phyloP scores from a whole-genome alignment of 2,797 vertebrate genomes.

The Amphiprion clarkii region DNA sequence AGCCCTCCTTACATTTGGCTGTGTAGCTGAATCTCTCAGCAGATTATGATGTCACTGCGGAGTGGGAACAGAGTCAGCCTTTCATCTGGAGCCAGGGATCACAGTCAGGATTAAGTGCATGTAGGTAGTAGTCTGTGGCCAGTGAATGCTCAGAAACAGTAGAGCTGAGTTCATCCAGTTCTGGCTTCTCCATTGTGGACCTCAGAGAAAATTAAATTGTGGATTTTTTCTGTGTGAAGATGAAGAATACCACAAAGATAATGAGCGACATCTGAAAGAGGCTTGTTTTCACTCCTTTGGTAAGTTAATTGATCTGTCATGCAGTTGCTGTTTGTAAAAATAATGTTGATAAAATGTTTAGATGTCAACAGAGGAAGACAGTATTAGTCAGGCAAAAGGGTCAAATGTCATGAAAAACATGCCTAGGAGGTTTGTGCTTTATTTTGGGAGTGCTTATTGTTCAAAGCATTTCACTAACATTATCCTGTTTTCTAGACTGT shows the following conservation, averaged over 20 bases:
- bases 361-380: too few species aligned
- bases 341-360: not conserved
- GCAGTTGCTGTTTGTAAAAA: not conserved
- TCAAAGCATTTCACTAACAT: not conserved
- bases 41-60: conserved; percentile 80
- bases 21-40: conserved; percentile 51
- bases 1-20: conserved; percentile 28
- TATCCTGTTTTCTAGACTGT: conserved; percentile 15
- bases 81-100: conserved; percentile 56
- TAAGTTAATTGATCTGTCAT: conserved; percentile 24
- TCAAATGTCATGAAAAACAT: not conserved
- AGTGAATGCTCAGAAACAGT: conserved; percentile 55
- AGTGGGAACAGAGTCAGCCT: conserved; percentile 55
- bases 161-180: conserved; percentile 12
- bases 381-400: not conserved
- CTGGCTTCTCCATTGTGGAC: conserved; percentile 10
- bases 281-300: conserved; percentile 12
- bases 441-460: not conserved
- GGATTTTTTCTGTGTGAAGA: conserved; percentile 17
- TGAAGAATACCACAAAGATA: conserved; percentile 12
- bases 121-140: conserved; percentile 38
- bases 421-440: not conserved
- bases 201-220: not conserved
- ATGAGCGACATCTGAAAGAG: conserved; percentile 22
- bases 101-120: conserved; percentile 73